These are phyloP conservation scores for Hirtodrosophila duncani DNA, from an alignment of 2,888 invertebrate genomes.

Conservation along the genomic window DNA sequence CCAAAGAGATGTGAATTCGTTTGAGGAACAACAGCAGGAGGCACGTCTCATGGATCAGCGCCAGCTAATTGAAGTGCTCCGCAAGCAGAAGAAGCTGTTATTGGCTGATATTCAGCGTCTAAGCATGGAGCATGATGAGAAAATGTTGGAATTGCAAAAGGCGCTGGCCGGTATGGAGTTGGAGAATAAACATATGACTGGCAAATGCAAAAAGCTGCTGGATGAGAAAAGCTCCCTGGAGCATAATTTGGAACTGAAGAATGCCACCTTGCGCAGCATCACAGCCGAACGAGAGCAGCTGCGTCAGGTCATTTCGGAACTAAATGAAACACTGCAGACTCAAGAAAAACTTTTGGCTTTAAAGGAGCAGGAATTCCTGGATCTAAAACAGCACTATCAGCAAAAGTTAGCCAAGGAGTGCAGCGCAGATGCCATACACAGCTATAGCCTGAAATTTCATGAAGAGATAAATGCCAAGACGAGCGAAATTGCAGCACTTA, in stretches of 20 bases:
- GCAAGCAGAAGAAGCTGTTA: slow-evolving; percentile 73
- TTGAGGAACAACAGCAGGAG: slow-evolving; percentile 67
- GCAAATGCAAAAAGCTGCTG: slow-evolving; percentile 64
- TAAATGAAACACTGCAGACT: slow-evolving; percentile 52
- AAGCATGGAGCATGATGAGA: slow-evolving; percentile 66
- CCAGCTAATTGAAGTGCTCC: slow-evolving; percentile 71
- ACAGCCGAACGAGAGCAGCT: slow-evolving; percentile 56
- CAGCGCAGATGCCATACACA: slow-evolving; percentile 65
- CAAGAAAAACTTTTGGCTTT: slow-evolving; percentile 52
- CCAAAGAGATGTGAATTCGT: slow-evolving; percentile 24
- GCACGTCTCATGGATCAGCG: slow-evolving; percentile 68
- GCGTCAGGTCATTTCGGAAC: slow-evolving; percentile 51
- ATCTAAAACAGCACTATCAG: slow-evolving; percentile 58
- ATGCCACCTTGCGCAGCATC: slow-evolving; percentile 35
- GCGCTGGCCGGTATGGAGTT: slow-evolving; percentile 65
- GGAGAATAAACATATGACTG: slow-evolving; percentile 74
- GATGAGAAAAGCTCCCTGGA: slow-evolving; percentile 57
- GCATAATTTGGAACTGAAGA: slow-evolving; percentile 48
- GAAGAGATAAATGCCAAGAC: slow-evolving; percentile 65
- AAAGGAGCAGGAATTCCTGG: slow-evolving; percentile 63
- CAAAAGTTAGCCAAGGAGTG: slow-evolving; percentile 49
- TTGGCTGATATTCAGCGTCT: slow-evolving; percentile 67
- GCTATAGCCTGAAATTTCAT: slow-evolving; percentile 65
- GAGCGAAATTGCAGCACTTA: slow-evolving; percentile 60
- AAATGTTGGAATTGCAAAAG: slow-evolving; percentile 64